Base-by-base conservation (phyloP, 2,113 vertebrate genomes). In the Ophiodon elongatus region DNA sequence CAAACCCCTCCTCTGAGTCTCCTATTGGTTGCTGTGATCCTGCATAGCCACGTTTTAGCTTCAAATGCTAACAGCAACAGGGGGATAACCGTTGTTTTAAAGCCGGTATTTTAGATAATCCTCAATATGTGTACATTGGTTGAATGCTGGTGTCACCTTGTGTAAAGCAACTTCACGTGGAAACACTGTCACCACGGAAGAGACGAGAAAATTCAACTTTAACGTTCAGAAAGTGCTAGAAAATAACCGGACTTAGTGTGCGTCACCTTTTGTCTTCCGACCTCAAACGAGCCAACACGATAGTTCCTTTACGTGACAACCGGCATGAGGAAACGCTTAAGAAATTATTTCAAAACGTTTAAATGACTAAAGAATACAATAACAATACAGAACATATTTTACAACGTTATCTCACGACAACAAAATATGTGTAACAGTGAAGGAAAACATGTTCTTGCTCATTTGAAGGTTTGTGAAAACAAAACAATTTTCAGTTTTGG, bases 11-110 rank as follows among this genome's bases (percentile, higher is more conserved):
- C 2, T 17, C 19, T 0, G 0, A 13, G 15, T 35, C 35, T 73
- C 29, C 74, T n/a, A 91, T 91, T 89, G 88, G 85, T 19, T 79
- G 52, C 10, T 54, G 23, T 2, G 9, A 10, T 8, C n/a, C 19
- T 3, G 31, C 47, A 4, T 31, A 57, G 8, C 14, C 10, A 0
- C 29, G 15, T 73, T 15, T 54, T 89, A 84, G 77, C 76, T 7
- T 73, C 8, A 13, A 1, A 50, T 67, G 85, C 83, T 92, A 88
- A 83, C 47, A 78, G 35, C 5, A 77, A 77, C 19, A 5, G 0
- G 0, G 5, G 0, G 1, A 14, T 7, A 56, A 70, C 0, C 0
- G 1, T 4, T 15, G 1, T 4, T 64, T 75, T 15, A 41, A 0
- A 56, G 2, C 1, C 5, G 0, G 37, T 0, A 13, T 4, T 6